Base-by-base conservation (phyloP, 2,797 vertebrate species). In the Pseudomugil tenellus region DNA sequence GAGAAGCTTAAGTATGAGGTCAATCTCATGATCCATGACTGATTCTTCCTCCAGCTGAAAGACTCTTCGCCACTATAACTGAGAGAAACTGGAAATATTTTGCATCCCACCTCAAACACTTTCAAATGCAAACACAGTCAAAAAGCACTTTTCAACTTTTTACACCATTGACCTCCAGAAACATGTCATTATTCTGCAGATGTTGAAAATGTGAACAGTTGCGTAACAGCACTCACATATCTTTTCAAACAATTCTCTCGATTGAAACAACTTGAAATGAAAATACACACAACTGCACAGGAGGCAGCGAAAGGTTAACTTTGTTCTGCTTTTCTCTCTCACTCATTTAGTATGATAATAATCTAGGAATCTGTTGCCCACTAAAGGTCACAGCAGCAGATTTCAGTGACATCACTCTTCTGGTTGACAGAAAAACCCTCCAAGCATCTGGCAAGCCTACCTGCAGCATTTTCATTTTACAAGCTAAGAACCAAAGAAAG, bases 391-490 rank as follows among this genome's bases (percentile, higher is more conserved):
- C 48, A 56, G 46, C 53, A 46, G 39, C 19, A 35, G 39, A 41
- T 54, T 12, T 41, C 46, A 39, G 41, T n/a, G 39, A 16, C 17
- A 32, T 59, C n/a, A 4, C 32, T 55, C 49, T 26, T 59, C 17
- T 46, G 41, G 51, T 14, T 31, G 19, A 58, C 59, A 51, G 11
- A 28, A 21, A 25, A 21, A 10, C 8, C 49, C 13, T 51, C 23
- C 13, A 39, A 48, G 53, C 28, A 32, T 4, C 29, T 12, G 13
- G 17, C 32, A 19, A 31, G 39, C 54, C 6, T 12, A 53, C 28
- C 28, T 52, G 16, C 49, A 67, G 67, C 62, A 54, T 67, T 67
- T 78, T 56, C 35, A 43, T 77, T 31, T 41, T 29, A 68, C 51
- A 43, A 64, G 48, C 46, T 70, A 65, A 59, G 34, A 37, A 29